These are phyloP conservation scores for Gastracanthus pulcherrimus DNA, from an alignment of 2,888 invertebrate genomes.

Conservation along the genomic window DNA sequence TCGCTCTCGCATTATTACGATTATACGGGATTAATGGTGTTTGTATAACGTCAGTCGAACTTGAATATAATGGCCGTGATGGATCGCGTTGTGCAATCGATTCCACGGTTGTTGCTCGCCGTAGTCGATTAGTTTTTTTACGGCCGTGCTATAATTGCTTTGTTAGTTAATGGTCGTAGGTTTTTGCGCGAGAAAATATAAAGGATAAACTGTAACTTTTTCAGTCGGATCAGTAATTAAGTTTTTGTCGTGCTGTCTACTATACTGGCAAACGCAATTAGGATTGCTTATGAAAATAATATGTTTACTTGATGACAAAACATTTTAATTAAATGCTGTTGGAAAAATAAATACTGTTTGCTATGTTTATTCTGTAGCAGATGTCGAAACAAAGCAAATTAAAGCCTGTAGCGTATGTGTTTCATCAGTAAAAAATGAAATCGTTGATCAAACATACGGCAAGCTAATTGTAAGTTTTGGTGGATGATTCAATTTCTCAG, in stretches of 20 bases:
- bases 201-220: neutral
- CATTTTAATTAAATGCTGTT: too few relatives aligned
- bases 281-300: too few relatives aligned
- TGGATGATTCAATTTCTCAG: slow-evolving; percentile 31
- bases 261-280: too few relatives aligned
- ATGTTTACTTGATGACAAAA: too few relatives aligned
- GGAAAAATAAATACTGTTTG: too few relatives aligned
- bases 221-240: too few relatives aligned
- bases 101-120: neutral
- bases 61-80: neutral
- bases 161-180: slow-evolving; percentile 5
- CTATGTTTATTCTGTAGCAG: too few relatives aligned
- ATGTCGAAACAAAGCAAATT: too few relatives aligned
- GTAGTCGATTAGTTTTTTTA: neutral
- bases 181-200: neutral
- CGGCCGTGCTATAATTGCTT: slow-evolving; percentile 1
- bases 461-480: too few relatives aligned
- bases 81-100: neutral
- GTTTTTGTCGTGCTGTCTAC: too few relatives aligned
- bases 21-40: neutral
- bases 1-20: neutral
- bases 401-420: too few relatives aligned
- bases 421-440: too few relatives aligned
- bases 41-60: neutral
- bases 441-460: neutral